Base-by-base conservation (phyloP, 2,888 invertebrate genomes). In the Heteromyza rotundicornis region DNA sequence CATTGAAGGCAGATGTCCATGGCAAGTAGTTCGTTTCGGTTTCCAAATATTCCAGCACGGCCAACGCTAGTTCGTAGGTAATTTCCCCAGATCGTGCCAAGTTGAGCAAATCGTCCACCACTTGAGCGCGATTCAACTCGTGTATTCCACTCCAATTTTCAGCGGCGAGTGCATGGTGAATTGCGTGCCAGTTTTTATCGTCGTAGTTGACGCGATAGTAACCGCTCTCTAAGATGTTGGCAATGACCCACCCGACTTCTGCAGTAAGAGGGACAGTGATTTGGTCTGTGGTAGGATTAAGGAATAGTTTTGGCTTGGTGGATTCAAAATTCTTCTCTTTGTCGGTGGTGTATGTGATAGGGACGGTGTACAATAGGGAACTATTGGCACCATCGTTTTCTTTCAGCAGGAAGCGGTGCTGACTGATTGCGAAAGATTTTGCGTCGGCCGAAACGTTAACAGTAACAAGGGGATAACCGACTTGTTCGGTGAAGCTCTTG, bases 31-130 rank as follows among this genome's bases (percentile, higher is more conserved):
- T 86, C 0, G 81, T 85, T 80, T 92, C 92, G 10, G 86, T 82
- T 57, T 84, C 80, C 64, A 96, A 84, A 84, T 93, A 96, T 1
- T 86, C 84, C 0, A 90, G 84, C 22, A 92, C 84, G 16, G 86
- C 84, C 49, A 95, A 85, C 0, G 90, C 88, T n/a, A 86, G 80
- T 0, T 81, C 77, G 74, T 92, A 92, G 1, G 80, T 72, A 64
- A 91, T 82, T 20, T 86, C 70, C 1, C 87, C 87, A n/a, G 88
- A 86, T 53, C 90, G 86, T n/a, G 92, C 92, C 60, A 91, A 85
- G 80, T 89, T 89, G 69, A 92, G 85, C 1, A 90, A 86, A 80
- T 96, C 96, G 72, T 95, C 92, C 12, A 96, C 87, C 22, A 91
- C 85, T 83, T 94, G 92, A 2, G 92, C 93, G 70, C 90, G 86